Base-by-base conservation (phyloP, 2,888 invertebrate genomes). In the Atethmia centrago region DNA sequence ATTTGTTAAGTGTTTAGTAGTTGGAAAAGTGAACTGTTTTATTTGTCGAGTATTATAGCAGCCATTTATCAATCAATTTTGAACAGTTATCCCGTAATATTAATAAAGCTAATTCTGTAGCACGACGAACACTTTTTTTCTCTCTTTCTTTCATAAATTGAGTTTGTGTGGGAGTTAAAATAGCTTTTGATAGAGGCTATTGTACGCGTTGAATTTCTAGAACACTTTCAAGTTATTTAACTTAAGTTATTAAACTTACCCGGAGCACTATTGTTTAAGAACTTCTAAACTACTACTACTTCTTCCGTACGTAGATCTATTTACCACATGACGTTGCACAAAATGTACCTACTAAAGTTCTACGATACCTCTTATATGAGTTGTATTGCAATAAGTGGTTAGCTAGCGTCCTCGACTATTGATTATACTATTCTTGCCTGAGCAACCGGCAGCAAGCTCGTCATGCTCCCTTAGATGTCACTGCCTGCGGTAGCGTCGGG, bases 1-100 rank as follows among this genome's bases (percentile, higher is more conserved):
- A 86, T 87, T 86, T 80, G 77, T 86, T 77, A 85, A 66, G 45
- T 78, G 80, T 85, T 82, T 82, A 83, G 53, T 84, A 77, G 74
- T 74, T 77, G 67, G 78, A 73, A n/a, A n/a, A 72, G 65, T 71
- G 67, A 85, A 71, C 51, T 64, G 36, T 77, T 80, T 84, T 74
- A 79, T 74, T 25, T 59, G 67, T 77, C 53, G 5, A 55, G 56
- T 77, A 76, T 71, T 67, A 82, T 86, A 31, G 61, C n/a, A 25
- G 66, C 19, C 1, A 82, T 86, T 80, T 80, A 71, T 85, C 72
- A 86, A 78, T 79, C 14, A 78, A 74, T 73, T 83, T 77, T 73
- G 47, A 77, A 36, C 14, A 74, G 49, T 63, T 72, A 59, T 51
- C 45, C 4, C 0, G 31, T 51, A 31, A 59, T 56, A 56, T 63